Conservation (phyloP, 53 echinoderm and acorn worm genomes). For the Antedon mediterranea region DNA sequence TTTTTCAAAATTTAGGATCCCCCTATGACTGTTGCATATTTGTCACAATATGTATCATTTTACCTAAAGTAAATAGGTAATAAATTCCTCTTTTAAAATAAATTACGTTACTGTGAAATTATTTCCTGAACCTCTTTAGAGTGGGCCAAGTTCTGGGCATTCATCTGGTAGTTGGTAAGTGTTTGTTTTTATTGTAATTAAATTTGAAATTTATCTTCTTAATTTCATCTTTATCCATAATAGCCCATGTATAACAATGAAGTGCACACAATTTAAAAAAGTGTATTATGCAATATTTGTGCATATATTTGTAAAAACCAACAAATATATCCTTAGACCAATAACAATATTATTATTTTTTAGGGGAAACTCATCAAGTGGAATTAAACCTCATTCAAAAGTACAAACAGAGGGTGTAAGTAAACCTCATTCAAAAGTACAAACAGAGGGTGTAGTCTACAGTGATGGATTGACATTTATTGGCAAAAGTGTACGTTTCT, state of each 20-base stretch:
- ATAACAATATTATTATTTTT: no score
- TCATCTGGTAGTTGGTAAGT: not conserved
- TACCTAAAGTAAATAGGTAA: no score
- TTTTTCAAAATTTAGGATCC: no score
- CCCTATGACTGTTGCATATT: no score
- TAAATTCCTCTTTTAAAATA: not conserved
- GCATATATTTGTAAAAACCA: no score
- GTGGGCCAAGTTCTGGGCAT: not conserved
- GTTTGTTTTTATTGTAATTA: not conserved
- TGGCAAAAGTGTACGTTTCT: not conserved
- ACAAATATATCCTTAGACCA: no score
- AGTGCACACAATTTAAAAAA: no score
- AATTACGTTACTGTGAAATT: not conserved
- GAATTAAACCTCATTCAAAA: not conserved
- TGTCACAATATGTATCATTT: no score
- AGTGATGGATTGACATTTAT: not conserved
- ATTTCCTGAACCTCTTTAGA: not conserved
- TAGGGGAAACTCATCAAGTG: not conserved
- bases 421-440: not conserved
- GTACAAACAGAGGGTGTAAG: not conserved
- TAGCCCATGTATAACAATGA: no score
- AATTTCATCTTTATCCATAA: no score
- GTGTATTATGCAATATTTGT: no score
- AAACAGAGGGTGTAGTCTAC: not conserved
- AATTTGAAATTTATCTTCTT: no score